Base-by-base conservation (phyloP, 2,113 vertebrate genomes). In the Myotis yumanensis region DNA sequence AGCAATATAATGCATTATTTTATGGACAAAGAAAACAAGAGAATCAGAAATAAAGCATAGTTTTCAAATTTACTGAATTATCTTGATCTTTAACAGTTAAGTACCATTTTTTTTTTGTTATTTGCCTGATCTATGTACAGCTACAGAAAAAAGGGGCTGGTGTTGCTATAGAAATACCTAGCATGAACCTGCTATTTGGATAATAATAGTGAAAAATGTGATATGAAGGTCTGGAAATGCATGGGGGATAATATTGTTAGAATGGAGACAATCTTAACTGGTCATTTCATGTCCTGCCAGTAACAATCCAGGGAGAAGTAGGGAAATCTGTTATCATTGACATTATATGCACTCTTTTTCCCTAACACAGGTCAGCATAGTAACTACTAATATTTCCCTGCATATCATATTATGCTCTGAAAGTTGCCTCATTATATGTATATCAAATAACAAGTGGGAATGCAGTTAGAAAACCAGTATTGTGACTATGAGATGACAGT, bases 391-490 rank as follows among this genome's bases (percentile, higher is more conserved):
- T 82, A 66, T 95, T 87, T 92, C 51, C 82, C 92, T 92, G 35
- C 12, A 79, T 79, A 93, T 82, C 23, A 32, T n/a, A 51, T 96
- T 89, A 71, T 88, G 48, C 28, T 77, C 72, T 93, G 95, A 82
- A 93, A 81, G 64, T 95, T 79, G 32, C n/a, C 35, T 93, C 84
- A 88, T 97, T 94, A 82, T 57, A 86, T 91, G 94, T 87, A 89
- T 85, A 90, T 93, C 69, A 96, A 96, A 93, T 84, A 80, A 93
- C 20, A 43, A 82, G 69, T 51, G 52, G 32, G 30, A 54, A 37
- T 32, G 7, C 43, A 83, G 57, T 73, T 94, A 68, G 59, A 73
- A 93, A 96, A 54, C 16, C 4, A 83, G 25, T 86, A 25, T 52
- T 82, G 48, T 91, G 71, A 94, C 71, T 80, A 40, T 43, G 68